Evolutionary conservation across 2,888 invertebrate species (phyloP).

Genomic region (Dione vanillae): DNA sequence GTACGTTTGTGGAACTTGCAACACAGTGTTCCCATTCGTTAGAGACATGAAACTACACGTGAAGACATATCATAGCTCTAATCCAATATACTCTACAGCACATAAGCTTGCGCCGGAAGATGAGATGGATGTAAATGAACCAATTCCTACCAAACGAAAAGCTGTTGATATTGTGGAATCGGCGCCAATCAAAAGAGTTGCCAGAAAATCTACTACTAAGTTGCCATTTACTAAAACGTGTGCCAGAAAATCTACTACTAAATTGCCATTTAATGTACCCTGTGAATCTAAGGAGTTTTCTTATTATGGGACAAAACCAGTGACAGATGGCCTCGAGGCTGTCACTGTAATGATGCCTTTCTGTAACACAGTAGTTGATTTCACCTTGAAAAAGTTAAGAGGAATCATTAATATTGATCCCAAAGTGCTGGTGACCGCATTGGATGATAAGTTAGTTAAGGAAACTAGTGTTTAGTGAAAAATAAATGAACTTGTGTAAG

Average conservation of each 20-base stretch:
- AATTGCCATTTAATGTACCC: constrained; percentile 59
- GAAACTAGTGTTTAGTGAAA: not conserved
- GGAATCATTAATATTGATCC: constrained; percentile 40
- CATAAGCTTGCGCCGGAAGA: constrained; percentile 4
- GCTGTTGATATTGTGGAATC: constrained; percentile 8
- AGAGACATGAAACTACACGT: constrained; percentile 60
- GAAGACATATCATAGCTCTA: constrained; percentile 51
- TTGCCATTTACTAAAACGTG: constrained; percentile 51
- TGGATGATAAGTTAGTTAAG: not conserved
- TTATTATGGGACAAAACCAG: constrained; percentile 77
- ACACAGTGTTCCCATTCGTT: constrained; percentile 54
- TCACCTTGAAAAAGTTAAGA: constrained; percentile 74
- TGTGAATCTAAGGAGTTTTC: constrained; percentile 64
- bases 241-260: constrained; percentile 69
- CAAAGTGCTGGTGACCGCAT: constrained; percentile 21
- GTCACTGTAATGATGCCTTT: constrained; percentile 82
- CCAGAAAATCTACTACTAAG: constrained; percentile 82
- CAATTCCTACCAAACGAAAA: constrained; percentile 27
- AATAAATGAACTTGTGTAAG: not conserved
- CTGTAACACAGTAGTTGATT: constrained; percentile 73
- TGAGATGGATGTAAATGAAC: constrained; percentile 41
- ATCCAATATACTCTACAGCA: constrained; percentile 51
- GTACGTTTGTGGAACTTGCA: constrained; percentile 56
- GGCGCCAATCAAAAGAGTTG: constrained; percentile 51
- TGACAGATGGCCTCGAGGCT: constrained; percentile 63